Percentiles rank a stretch among this genome's conserved stretches.
Evolutionary conservation across 2,888 invertebrate genomes (phyloP).

Genomic region (Opisthograptis luteolata): DNA sequence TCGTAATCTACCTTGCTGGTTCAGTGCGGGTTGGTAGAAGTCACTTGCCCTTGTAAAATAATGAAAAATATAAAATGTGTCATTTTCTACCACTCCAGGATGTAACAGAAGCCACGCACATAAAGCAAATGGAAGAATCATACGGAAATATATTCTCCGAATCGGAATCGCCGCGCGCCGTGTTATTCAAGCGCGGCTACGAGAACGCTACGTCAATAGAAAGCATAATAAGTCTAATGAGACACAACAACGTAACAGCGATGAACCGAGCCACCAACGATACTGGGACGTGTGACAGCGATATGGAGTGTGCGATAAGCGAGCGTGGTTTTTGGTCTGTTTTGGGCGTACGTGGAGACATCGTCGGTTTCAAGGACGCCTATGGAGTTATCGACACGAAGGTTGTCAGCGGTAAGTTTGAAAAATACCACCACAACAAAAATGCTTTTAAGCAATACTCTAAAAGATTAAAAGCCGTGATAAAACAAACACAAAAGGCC

Average conservation of each 20-base stretch:
- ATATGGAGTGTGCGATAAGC: conserved; percentile 54
- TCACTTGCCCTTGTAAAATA: no score
- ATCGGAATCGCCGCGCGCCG: conserved; percentile 64
- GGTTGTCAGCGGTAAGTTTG: conserved; percentile 71
- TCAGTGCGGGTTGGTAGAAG: no score
- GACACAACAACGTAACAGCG: conserved; percentile 69
- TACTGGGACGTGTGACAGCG: conserved; percentile 48
- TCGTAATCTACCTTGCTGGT: no score
- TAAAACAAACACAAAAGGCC: no score
- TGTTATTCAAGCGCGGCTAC: conserved; percentile 63
- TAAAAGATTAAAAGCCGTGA: no score
- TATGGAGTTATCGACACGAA: conserved; percentile 85
- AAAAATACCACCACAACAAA: no score
- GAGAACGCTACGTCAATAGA: conserved; percentile 70
- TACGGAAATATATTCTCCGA: conserved; percentile 69
- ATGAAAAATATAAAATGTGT: no score
- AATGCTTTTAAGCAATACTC: neutral
- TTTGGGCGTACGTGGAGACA: conserved; percentile 70
- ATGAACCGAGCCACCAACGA: conserved; percentile 53
- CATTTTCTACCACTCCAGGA: conserved; percentile 55
- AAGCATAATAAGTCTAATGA: conserved; percentile 69
- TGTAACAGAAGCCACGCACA: conserved; percentile 64
- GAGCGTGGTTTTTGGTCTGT: conserved; percentile 64
- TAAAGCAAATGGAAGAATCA: conserved; percentile 62
- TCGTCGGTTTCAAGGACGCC: conserved; percentile 55